phyloP scores from a whole-genome alignment of 2,888 invertebrate genomes.

The Rapana venosa region DNA sequence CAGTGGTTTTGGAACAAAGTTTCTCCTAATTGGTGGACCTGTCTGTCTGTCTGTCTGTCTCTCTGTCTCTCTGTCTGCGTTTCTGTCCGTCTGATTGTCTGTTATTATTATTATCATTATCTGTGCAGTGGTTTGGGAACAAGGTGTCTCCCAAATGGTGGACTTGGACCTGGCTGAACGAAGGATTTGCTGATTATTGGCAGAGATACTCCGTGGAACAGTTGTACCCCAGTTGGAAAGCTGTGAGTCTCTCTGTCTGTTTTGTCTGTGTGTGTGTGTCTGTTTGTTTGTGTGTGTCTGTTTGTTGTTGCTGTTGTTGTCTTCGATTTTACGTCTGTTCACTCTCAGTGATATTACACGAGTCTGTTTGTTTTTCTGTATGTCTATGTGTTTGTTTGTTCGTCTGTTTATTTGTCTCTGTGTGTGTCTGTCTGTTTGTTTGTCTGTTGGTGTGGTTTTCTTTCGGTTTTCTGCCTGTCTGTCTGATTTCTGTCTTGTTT shows the following conservation, averaged over 20 bases:
- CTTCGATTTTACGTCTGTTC: no score
- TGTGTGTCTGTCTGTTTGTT: conserved; percentile 81
- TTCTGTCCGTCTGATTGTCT: no score
- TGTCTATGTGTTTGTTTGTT: conserved; percentile 84
- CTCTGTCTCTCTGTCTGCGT: no score
- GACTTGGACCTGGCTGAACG: conserved; percentile 93
- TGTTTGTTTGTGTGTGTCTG: conserved; percentile 87
- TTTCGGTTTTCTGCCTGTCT: no score
- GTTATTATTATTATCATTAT: no score
- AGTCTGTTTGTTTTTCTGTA: neutral
- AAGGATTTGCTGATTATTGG: conserved; percentile 90
- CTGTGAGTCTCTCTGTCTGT: conserved; percentile 81
- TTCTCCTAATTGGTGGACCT: conserved; percentile 94
- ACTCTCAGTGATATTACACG: no score
- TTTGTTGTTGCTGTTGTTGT: no score
- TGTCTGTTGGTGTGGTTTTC: no score
- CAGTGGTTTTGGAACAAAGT: conserved; percentile 81
- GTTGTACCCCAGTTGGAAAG: conserved; percentile 87
- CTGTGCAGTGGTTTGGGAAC: conserved; percentile 78
- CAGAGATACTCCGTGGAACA: conserved; percentile 85
- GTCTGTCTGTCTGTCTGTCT: no score
- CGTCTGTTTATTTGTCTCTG: no score
- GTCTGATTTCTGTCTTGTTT: no score
- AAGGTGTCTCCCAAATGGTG: conserved; percentile 94
- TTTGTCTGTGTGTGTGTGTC: neutral